Percentiles rank a stretch among this genome's conserved stretches.
phyloP scores from a whole-genome alignment of 2,888 invertebrate genomes.

The Erannis defoliaria region DNA sequence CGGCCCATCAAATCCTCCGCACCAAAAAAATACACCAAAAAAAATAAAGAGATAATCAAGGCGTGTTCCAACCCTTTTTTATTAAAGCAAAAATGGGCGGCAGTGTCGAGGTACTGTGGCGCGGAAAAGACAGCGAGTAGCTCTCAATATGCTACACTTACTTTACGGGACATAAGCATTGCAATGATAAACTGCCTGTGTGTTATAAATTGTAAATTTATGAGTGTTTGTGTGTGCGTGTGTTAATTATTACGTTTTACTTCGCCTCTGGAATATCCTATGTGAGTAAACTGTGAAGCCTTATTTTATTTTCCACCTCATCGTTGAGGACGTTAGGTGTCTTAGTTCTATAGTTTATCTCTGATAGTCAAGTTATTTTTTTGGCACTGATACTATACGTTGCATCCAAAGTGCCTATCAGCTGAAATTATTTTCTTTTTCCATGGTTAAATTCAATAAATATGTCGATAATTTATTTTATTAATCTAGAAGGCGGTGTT shows the following conservation, averaged over 20 bases:
- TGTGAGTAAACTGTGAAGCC: conserved; percentile 53
- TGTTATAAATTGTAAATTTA: conserved; percentile 42
- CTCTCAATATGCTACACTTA: conserved; percentile 51
- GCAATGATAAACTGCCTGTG: conserved; percentile 39
- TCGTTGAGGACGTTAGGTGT: background rate
- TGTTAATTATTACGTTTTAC: conserved; percentile 45
- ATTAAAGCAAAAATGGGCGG: conserved; percentile 27
- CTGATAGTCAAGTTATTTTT: conserved; percentile 3
- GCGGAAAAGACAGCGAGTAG: conserved; percentile 3
- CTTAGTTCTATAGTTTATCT: conserved; percentile 1
- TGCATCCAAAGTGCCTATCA: conserved; percentile 12
- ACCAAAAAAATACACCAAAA: conserved; percentile 53
- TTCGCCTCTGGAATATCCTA: conserved; percentile 56
- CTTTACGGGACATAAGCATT: conserved; percentile 48
- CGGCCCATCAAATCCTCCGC: conserved; percentile 54
- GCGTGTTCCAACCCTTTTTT: conserved; percentile 18
- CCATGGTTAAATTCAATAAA: conserved; percentile 1
- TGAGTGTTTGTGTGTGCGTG: conserved; percentile 48
- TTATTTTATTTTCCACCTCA: conserved; percentile 1
- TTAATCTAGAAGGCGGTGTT: background rate
- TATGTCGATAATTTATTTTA: background rate
- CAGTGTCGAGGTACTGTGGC: background rate
- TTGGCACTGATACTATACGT: conserved; percentile 15
- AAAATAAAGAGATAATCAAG: conserved; percentile 37
- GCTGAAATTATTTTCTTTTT: conserved; percentile 1